These are phyloP conservation scores for Eupristina koningsbergeri DNA, from an alignment of 1,140 invertebrate species.

Conservation along the genomic window DNA sequence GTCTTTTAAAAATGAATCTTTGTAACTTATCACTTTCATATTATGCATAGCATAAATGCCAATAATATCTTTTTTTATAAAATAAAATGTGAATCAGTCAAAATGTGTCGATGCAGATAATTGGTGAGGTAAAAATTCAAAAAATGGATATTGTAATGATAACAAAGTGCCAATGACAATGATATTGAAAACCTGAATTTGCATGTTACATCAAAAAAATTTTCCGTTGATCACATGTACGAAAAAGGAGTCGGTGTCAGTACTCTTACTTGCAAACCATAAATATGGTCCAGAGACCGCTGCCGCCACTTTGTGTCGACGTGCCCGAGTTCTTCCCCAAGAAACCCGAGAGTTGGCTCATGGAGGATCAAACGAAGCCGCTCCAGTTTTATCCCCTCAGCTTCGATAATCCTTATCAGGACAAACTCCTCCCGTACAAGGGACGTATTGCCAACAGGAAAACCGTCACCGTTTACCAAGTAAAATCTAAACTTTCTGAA, in stretches of 20 bases:
- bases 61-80: too few species aligned
- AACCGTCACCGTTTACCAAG: constrained; percentile 52
- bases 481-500: constrained; percentile 41
- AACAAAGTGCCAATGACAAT: too few species aligned
- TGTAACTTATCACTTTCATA: too few species aligned
- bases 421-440: constrained; percentile 47
- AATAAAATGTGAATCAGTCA: too few species aligned
- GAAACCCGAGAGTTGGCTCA: constrained; percentile 31
- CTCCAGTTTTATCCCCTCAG: constrained; percentile 21
- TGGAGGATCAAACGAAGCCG: constrained; percentile 31
- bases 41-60: too few species aligned
- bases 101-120: too few species aligned
- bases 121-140: too few species aligned
- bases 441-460: constrained; percentile 44
- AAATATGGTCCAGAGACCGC: constrained; percentile 36
- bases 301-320: constrained; percentile 61
- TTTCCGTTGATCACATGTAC: neutral
- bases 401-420: constrained; percentile 48
- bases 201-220: too few species aligned
- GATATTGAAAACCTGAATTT: too few species aligned
- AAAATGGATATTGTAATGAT: too few species aligned
- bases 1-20: too few species aligned
- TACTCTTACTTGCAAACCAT: constrained; percentile 42
- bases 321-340: constrained; percentile 70
- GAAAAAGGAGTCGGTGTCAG: constrained; percentile 32